Conservation (phyloP, 2,888 invertebrate genomes). For the Hydraecia micacea region DNA sequence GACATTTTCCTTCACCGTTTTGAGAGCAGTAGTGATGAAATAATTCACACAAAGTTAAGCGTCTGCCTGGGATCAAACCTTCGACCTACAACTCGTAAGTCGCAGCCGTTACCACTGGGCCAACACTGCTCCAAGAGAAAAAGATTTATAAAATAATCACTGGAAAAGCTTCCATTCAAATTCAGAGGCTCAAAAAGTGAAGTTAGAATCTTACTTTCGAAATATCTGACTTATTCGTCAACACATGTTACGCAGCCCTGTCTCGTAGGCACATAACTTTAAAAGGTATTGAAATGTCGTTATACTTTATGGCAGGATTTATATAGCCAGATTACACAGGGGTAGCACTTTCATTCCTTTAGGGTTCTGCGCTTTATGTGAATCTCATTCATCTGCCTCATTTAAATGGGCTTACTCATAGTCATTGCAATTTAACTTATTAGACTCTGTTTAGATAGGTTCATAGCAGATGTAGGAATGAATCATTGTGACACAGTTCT, state of each 20-base stretch:
- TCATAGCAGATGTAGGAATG: conserved; percentile 50
- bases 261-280: conserved; percentile 64
- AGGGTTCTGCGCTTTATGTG: conserved; percentile 43
- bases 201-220: conserved; percentile 15
- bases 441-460: conserved; percentile 44
- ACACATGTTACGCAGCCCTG: conserved; percentile 54
- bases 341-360: conserved; percentile 49
- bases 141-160: not conserved
- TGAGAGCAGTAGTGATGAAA: not conserved
- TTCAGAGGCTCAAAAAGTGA: conserved; percentile 7
- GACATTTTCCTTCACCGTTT: not conserved
- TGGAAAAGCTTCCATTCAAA: not conserved
- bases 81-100: not conserved
- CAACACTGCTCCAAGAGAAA: not conserved
- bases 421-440: conserved; percentile 48
- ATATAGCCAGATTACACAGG: conserved; percentile 58
- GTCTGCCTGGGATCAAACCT: not conserved
- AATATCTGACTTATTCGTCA: too few relatives aligned
- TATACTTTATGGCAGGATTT: conserved; percentile 65
- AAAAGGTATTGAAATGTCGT: conserved; percentile 65
- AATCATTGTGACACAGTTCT: conserved; percentile 60
- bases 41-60: not conserved
- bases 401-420: conserved; percentile 55
- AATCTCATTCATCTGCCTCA: conserved; percentile 33
- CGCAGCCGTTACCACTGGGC: not conserved